phyloP scores from a whole-genome alignment of 2,113 vertebrate species.

The Psilopsiagon aurifrons region DNA sequence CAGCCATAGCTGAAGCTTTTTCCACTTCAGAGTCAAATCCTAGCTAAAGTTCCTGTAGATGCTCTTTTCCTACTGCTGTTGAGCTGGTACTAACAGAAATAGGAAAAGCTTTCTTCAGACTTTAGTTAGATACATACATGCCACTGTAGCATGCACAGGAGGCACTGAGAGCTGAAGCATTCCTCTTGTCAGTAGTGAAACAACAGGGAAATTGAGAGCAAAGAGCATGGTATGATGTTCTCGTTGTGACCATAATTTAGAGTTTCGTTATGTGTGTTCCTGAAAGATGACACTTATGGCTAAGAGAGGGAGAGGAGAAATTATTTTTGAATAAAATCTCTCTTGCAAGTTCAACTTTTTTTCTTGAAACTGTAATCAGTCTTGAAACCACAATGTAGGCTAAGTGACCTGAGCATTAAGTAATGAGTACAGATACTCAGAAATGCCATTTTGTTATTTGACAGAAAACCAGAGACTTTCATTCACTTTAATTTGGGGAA shows the following conservation, averaged over 20 bases:
- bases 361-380: neutral
- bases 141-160: neutral
- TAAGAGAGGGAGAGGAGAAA: neutral
- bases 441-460: neutral
- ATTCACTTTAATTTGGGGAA: neutral
- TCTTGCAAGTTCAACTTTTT: neutral
- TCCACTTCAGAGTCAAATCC: neutral
- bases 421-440: neutral
- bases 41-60: neutral
- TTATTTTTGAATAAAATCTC: neutral
- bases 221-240: constrained; percentile 23
- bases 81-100: neutral
- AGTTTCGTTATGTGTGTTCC: neutral
- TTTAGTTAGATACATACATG: neutral
- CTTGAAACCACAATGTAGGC: neutral
- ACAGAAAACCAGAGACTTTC: neutral
- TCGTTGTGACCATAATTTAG: constrained; percentile 32
- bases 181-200: constrained; percentile 1
- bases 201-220: constrained; percentile 58
- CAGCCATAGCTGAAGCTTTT: neutral
- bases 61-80: neutral
- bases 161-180: neutral
- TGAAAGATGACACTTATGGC: neutral
- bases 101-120: neutral
- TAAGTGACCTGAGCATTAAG: neutral